A percentile compares a stretch with the other conserved stretches of the same genome.
phyloP scores from a whole-genome alignment of 2,888 invertebrate species.

The Tetheella fluctuosa region DNA sequence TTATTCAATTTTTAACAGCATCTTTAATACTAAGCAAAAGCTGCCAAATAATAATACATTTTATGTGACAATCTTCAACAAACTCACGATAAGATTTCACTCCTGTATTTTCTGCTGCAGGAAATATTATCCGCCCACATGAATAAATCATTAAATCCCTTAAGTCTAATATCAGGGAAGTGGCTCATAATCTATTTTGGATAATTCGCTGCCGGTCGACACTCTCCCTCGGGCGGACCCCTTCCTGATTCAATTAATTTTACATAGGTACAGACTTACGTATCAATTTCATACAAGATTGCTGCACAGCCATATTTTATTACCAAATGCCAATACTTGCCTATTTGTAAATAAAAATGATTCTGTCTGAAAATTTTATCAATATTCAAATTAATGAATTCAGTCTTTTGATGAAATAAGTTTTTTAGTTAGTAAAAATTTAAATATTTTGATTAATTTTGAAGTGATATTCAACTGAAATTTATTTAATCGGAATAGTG shows the following conservation, averaged over 20 bases:
- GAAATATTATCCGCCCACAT: slow-evolving; percentile 16
- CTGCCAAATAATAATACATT: neutral
- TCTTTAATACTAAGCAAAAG: neutral
- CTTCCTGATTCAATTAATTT: slow-evolving; percentile 21
- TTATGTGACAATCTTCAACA: neutral
- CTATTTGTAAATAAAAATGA: neutral
- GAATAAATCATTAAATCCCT: slow-evolving; percentile 16
- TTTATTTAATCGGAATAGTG: too few relatives aligned
- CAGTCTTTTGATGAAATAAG: too few relatives aligned
- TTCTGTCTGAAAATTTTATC: too few relatives aligned
- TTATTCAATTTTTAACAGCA: too few relatives aligned
- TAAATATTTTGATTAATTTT: too few relatives aligned
- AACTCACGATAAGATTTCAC: neutral
- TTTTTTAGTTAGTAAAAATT: too few relatives aligned
- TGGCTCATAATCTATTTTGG: slow-evolving; percentile 31
- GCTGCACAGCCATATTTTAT: neutral
- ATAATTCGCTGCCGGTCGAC: slow-evolving; percentile 25
- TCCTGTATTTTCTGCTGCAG: slow-evolving; percentile 18
- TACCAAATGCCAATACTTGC: neutral
- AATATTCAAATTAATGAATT: too few relatives aligned
- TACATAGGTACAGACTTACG: slow-evolving; percentile 14
- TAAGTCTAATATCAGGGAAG: slow-evolving; percentile 16
- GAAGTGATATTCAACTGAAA: too few relatives aligned
- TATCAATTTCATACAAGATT: slow-evolving; percentile 8
- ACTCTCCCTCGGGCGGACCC: slow-evolving; percentile 11